Base-by-base conservation (phyloP, 2,888 invertebrate species). In the Cremastinae sp. region DNA sequence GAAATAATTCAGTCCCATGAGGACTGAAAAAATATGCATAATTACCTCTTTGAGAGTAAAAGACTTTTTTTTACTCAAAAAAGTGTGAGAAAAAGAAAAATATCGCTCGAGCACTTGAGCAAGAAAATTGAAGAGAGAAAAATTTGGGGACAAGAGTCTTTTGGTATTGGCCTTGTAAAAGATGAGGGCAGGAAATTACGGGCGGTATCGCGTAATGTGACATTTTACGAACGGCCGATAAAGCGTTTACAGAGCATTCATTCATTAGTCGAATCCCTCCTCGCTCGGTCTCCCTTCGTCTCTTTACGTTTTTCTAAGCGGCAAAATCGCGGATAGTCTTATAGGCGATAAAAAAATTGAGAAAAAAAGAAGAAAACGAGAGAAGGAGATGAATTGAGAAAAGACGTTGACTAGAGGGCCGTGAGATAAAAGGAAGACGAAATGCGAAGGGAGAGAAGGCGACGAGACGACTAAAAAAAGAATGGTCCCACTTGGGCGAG, bases 141-240 rank as follows among this genome's bases (percentile, higher is more conserved):
- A 9, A 14, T 16, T 18, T 56, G 0, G 9, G 9, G 16, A 4
- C 47, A 1, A 16, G 1, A 20, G 39, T 58, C 41, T 59, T 2
- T n/a, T 22, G 10, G 41, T 2, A 16, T 20, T 22, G 43, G 20
- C 12, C 58, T 75, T 75, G 64, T 69, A 59, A 69, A 62, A 16
- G 16, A 78, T 62, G 45, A 72, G 72, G 66, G 66, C 79, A 83
- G 79, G 68, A 45, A 56, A 56, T 9, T 35, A 55, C n/a, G 28
- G 49, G 18, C 45, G 16, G 20, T 37, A 47, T 73, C 76, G 53
- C 45, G 10, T 75, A 78, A 80, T 80, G 83, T 79, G 75, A 80
- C 83, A 85, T 85, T 85, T 84, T 80, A 83, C 81, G 82, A 83
- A 85, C 82, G 80, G 73, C 70, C 80, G 85, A 85, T 87, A 86